These are phyloP conservation scores for Plagodis pulveraria DNA, from an alignment of 2,888 invertebrate species.

Conservation along the genomic window DNA sequence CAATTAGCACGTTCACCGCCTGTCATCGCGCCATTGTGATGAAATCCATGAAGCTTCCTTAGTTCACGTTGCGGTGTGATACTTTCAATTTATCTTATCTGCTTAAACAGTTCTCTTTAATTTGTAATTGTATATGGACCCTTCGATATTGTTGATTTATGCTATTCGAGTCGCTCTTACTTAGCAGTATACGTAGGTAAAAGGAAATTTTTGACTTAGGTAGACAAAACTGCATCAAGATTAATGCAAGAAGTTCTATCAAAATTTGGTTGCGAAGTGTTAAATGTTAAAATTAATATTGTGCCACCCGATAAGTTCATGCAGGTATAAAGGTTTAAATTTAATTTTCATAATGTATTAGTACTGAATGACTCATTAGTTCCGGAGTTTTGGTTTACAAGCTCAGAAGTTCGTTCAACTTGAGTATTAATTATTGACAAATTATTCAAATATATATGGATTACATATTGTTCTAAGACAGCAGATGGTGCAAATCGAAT, in stretches of 20 bases:
- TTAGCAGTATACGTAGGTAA: too few relatives aligned
- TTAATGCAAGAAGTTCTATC: too few relatives aligned
- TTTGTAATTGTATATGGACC: not conserved
- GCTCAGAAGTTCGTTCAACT: conserved; percentile 4
- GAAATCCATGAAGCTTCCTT: conserved; percentile 35
- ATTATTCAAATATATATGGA: not conserved
- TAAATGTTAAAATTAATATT: too few relatives aligned
- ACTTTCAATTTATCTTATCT: conserved; percentile 14
- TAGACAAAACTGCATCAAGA: too few relatives aligned
- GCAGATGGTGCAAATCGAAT: conserved; percentile 15
- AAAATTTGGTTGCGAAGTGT: too few relatives aligned
- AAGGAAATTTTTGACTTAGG: too few relatives aligned
- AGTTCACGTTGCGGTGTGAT: conserved; percentile 3
- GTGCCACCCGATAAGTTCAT: too few relatives aligned
- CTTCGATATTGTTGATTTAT: too few relatives aligned
- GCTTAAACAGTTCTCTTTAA: not conserved
- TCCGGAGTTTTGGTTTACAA: not conserved
- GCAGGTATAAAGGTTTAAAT: too few relatives aligned
- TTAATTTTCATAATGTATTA: too few relatives aligned
- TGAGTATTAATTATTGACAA: not conserved
- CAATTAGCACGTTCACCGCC: conserved; percentile 74
- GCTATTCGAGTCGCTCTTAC: too few relatives aligned
- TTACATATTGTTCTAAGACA: conserved; percentile 17
- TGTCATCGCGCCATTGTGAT: conserved; percentile 62
- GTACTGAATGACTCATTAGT: too few relatives aligned